phyloP scores from a whole-genome alignment of 2,113 vertebrate species.

The Ictidomys tridecemlineatus region DNA sequence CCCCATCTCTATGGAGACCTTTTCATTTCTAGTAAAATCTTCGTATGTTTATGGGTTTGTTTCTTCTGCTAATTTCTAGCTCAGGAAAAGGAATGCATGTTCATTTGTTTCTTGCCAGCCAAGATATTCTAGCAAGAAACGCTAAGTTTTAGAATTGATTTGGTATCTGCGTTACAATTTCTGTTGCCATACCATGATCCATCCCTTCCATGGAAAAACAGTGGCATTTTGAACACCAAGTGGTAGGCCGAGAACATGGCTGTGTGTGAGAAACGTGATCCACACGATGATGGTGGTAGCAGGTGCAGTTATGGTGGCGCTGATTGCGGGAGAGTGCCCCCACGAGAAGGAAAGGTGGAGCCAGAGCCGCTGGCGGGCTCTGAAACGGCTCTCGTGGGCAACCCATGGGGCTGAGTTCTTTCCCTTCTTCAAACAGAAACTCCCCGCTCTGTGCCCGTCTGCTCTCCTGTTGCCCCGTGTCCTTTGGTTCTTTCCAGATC shows the following conservation, averaged over 20 bases:
- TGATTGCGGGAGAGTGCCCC: too few species aligned
- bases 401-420: too few species aligned
- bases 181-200: not conserved
- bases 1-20: not conserved
- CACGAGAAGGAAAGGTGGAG: too few species aligned
- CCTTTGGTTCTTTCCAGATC: slow-evolving; percentile 89
- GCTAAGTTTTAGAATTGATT: too few species aligned
- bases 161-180: not conserved
- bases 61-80: not conserved
- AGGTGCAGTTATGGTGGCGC: rapidly evolving
- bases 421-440: too few species aligned
- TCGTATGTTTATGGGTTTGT: not conserved
- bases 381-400: too few species aligned
- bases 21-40: not conserved
- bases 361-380: too few species aligned
- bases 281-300: not conserved
- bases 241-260: not conserved
- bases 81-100: not conserved
- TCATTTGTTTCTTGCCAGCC: not conserved
- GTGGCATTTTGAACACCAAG: not conserved
- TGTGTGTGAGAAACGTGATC: not conserved
- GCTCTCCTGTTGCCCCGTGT: too few species aligned
- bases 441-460: too few species aligned
- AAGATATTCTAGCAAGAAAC: not conserved
- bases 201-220: not conserved